Evolutionary conservation across 2,113 vertebrate genomes (phyloP).

Genomic region (Trichomycterus rosablanca): DNA sequence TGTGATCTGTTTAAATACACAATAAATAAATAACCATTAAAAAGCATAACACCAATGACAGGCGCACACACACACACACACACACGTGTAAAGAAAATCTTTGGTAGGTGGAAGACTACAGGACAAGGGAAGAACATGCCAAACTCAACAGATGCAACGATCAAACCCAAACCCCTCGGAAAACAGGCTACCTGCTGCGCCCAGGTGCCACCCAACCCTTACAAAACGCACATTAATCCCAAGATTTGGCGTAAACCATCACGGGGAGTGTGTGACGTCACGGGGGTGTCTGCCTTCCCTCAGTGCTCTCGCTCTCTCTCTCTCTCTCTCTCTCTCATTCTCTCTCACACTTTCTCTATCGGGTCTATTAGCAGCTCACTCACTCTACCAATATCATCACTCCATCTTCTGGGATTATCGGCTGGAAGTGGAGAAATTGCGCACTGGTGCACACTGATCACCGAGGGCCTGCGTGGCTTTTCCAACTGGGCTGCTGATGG

Average conservation of each 20-base stretch:
- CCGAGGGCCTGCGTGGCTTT: neutral
- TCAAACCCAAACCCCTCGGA: no score
- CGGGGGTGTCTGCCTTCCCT: constrained; percentile 21
- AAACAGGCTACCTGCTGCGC: no score
- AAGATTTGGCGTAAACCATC: no score
- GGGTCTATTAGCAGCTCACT: constrained; percentile 35
- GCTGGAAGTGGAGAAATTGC: constrained; percentile 6
- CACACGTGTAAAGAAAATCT: neutral
- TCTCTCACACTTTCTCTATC: neutral
- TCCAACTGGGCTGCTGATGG: no score
- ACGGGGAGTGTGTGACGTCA: constrained; percentile 39
- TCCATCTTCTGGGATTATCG: constrained; percentile 43
- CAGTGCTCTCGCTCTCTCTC: constrained; percentile 13
- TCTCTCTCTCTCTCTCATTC: constrained; percentile 7
- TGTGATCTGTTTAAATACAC: no score
- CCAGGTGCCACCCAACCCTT: no score
- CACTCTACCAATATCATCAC: constrained; percentile 35
- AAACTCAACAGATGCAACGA: no score
- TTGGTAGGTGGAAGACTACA: no score
- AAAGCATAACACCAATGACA: no score
- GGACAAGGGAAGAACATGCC: no score
- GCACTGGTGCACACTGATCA: constrained; percentile 1
- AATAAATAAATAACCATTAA: no score
- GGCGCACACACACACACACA: neutral
- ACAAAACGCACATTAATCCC: no score